Conservation (phyloP, 2,888 invertebrate genomes). For the Phortica okadai region DNA sequence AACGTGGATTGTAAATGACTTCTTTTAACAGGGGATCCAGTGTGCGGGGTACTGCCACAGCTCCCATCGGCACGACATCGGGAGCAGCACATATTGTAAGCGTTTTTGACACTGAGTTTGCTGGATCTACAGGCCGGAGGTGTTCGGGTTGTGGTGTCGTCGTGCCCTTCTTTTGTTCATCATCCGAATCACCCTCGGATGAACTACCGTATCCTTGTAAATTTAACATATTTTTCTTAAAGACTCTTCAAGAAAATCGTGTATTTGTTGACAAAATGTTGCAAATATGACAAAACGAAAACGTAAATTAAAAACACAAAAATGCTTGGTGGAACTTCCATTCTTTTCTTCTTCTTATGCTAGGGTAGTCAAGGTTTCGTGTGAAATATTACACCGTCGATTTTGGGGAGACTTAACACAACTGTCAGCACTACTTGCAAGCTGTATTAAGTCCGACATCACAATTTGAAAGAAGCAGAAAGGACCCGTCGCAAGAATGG, state of each 20-base stretch:
- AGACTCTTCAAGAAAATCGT: conserved; percentile 54
- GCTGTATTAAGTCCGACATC: too few species aligned
- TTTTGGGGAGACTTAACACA: too few species aligned
- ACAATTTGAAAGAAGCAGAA: too few species aligned
- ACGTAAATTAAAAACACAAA: conserved; percentile 60
- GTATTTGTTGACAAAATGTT: conserved; percentile 62
- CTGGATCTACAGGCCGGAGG: conserved; percentile 79
- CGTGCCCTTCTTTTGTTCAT: conserved; percentile 45
- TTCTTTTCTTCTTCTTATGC: conserved; percentile 25
- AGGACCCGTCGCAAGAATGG: too few species aligned
- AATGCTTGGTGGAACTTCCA: conserved; percentile 63
- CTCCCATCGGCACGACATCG: conserved; percentile 86
- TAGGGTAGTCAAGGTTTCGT: too few species aligned
- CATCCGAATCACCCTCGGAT: conserved; percentile 81
- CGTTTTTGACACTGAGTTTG: conserved; percentile 80
- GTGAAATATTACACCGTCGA: too few species aligned
- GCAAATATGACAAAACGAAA: conserved; percentile 57
- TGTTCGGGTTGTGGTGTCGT: conserved; percentile 72
- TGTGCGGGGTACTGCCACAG: conserved; percentile 83
- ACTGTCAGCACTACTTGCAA: too few species aligned
- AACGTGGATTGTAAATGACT: conserved; percentile 93
- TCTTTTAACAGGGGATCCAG: conserved; percentile 90
- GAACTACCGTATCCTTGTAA: conserved; percentile 86
- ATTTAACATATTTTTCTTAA: conserved; percentile 80
- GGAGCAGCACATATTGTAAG: conserved; percentile 89